Conservation (phyloP, 2,797 vertebrate genomes). For the Notoglanidium macrostoma region DNA sequence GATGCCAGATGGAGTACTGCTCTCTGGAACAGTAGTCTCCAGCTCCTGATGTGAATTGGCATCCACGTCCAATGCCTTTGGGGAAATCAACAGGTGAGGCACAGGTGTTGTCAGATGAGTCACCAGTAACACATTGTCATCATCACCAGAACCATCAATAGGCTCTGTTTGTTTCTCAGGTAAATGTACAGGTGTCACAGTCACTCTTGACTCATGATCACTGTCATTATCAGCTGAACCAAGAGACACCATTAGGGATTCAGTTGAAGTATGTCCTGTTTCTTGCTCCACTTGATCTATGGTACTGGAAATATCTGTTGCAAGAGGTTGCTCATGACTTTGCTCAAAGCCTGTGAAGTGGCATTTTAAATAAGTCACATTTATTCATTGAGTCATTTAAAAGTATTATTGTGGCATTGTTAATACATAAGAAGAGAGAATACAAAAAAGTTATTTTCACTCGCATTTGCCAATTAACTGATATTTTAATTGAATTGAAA, state of each 20-base stretch:
- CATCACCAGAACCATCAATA: slow-evolving; percentile 47
- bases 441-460: background rate
- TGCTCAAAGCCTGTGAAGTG: slow-evolving; percentile 56
- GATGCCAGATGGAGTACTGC: slow-evolving; percentile 42
- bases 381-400: background rate
- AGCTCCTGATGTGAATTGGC: slow-evolving; percentile 52
- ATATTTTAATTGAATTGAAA: background rate
- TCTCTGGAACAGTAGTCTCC: slow-evolving; percentile 52
- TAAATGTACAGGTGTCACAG: slow-evolving; percentile 38
- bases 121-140: slow-evolving; percentile 45
- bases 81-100: slow-evolving; percentile 36
- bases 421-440: background rate
- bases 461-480: background rate
- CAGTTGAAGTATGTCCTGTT: slow-evolving; percentile 41
- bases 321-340: slow-evolving; percentile 32
- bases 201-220: slow-evolving; percentile 23
- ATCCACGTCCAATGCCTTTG: slow-evolving; percentile 52
- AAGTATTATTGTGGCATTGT: background rate
- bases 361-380: background rate
- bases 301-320: slow-evolving; percentile 31
- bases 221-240: slow-evolving; percentile 50
- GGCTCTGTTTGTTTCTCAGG: slow-evolving; percentile 43
- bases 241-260: slow-evolving; percentile 33
- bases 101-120: slow-evolving; percentile 51
- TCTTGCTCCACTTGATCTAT: slow-evolving; percentile 44